A percentile compares a stretch with the other conserved stretches of the same genome.
Evolutionary conservation across 2,797 vertebrate genomes (phyloP).

Genomic region (Clarias platycephalus): DNA sequence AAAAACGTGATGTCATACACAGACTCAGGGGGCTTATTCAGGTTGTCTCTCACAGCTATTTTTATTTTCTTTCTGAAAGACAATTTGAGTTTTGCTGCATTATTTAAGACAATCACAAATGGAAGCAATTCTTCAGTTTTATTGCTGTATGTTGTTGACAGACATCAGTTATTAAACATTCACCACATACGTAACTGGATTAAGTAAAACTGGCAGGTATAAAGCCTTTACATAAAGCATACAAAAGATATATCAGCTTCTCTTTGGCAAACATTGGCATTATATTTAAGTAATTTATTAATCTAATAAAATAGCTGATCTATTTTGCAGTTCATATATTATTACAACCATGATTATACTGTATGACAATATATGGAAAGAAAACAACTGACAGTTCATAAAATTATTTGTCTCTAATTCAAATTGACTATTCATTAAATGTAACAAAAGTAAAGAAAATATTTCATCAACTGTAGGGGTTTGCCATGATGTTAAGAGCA

Average conservation of each 20-base stretch:
- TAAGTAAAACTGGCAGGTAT: slow-evolving; percentile 47
- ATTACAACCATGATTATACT: slow-evolving; percentile 57
- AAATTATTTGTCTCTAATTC: slow-evolving; percentile 52
- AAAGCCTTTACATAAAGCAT: slow-evolving; percentile 53
- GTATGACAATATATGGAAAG: slow-evolving; percentile 45
- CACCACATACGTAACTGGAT: slow-evolving; percentile 13
- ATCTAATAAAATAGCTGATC: slow-evolving; percentile 57
- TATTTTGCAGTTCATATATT: slow-evolving; percentile 60
- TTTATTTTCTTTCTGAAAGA: background rate
- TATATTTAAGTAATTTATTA: slow-evolving; percentile 58
- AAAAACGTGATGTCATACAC: slow-evolving; percentile 70
- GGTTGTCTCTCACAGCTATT: slow-evolving; percentile 51
- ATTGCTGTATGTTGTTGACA: slow-evolving; percentile 52
- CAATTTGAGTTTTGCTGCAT: background rate
- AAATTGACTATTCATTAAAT: slow-evolving; percentile 66
- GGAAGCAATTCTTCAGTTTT: slow-evolving; percentile 37
- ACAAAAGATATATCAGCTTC: slow-evolving; percentile 55
- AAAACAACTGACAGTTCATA: slow-evolving; percentile 62
- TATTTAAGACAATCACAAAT: background rate
- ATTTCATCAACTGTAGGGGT: slow-evolving; percentile 72
- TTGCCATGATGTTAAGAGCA: slow-evolving; percentile 56
- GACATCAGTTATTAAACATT: slow-evolving; percentile 40
- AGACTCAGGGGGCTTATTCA: slow-evolving; percentile 77
- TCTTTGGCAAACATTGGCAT: slow-evolving; percentile 54
- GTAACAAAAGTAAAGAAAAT: slow-evolving; percentile 64